Evolutionary conservation across 2,797 vertebrate species (phyloP), one percentile per base, ranked within the genome.

Genomic region (Oceanodroma leucorhoa): DNA sequence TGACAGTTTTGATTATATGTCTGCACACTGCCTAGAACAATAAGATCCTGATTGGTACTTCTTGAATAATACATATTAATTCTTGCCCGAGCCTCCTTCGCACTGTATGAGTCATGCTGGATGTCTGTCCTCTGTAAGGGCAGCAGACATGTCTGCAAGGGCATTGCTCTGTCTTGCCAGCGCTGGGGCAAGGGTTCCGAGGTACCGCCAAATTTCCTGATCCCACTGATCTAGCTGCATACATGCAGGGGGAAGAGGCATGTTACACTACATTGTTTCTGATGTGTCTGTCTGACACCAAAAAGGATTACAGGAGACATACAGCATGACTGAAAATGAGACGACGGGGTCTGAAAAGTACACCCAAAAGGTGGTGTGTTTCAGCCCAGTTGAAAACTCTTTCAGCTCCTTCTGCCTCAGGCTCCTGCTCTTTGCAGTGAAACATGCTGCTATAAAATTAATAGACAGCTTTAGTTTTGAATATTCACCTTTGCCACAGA

Each of bases 31-130:
- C 45, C 89, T 85, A 61, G 86, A 88, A 95, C 86, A 95, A 38
- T 83, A 90, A 78, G 62, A 72, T 61, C 70, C 77, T 87, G 70
- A 87, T 54, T 72, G 81, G 46, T 90, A 66, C 48, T 70, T 66
- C 53, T 69, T 64, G 84, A 94, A 84, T 69, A 93, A 90, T 79
- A 77, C 61, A 71, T 75, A 91, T 67, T 60, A 86, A 93, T 86
- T 62, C 65, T 71, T 1, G 1, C 61, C 81, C 10, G 19, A 93
- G 51, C 67, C 54, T 92, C 75, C 71, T 83, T 78, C 0, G 0
- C 62, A 24, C 29, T 29, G 24, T 11, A 22, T 91, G 91, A 96
- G 89, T 91, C 82, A 83, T 16, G 54, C 46, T 64, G 87, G 72
- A 64, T 58, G 70, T 26, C 64, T 83, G 87, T 41, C 76, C 65